These are phyloP conservation scores for Meloidogyne chitwoodi DNA, from an alignment of 1,140 invertebrate genomes.

Conservation along the genomic window DNA sequence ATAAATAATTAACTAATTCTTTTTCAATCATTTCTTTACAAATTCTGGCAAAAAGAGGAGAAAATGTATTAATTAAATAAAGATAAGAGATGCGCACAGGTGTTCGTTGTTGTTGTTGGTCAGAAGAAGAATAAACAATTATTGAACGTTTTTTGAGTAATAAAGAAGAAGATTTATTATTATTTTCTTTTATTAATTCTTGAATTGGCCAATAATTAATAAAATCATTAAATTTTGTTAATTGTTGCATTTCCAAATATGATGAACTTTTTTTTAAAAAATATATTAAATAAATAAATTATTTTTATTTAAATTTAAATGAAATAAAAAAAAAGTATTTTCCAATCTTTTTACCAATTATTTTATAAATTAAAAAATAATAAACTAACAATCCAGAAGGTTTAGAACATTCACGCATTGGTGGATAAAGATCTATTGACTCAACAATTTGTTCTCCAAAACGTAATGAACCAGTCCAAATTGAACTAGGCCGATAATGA, in stretches of 20 bases:
- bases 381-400: constrained; percentile 10
- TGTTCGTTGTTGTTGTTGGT: neutral
- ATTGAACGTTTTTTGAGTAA: neutral
- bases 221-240: neutral
- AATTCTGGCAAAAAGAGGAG: constrained; percentile 14
- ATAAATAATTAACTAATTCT: constrained; percentile 1
- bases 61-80: constrained; percentile 16
- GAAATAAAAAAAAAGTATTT: no score
- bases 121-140: neutral
- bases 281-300: no score
- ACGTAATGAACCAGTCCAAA: constrained; percentile 10
- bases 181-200: constrained; percentile 5
- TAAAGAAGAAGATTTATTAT: neutral
- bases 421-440: constrained; percentile 5
- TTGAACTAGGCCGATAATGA: neutral
- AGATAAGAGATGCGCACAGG: constrained; percentile 11
- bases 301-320: no score
- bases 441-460: constrained; percentile 7
- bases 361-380: neutral
- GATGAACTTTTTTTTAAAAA: constrained; percentile 8
- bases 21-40: constrained; percentile 11
- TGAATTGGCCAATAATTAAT: constrained; percentile 7
- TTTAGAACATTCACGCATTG: constrained; percentile 6
- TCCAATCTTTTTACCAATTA: no score
- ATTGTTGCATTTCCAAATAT: neutral